Evolutionary conservation across 1,140 invertebrate genomes (phyloP).

Genomic region (Littorina saxatilis): DNA sequence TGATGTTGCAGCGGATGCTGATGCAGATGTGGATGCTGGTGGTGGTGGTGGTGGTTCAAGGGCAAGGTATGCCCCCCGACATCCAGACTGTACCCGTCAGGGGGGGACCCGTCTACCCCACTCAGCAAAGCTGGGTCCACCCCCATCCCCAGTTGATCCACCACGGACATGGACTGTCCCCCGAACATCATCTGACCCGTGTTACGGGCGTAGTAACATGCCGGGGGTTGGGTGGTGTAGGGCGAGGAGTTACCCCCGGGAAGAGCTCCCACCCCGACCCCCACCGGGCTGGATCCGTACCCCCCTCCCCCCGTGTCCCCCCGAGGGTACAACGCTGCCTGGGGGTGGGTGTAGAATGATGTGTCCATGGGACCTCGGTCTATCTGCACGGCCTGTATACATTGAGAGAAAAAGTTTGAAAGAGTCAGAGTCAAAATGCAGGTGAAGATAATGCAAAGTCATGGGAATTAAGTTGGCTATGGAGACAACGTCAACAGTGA

Average conservation of each 20-base stretch:
- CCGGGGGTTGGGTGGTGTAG: constrained; percentile 39
- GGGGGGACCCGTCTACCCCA: neutral
- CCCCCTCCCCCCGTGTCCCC: neutral
- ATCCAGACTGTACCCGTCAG: constrained; percentile 16
- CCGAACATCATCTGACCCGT: constrained; percentile 54
- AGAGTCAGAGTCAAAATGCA: too few species aligned
- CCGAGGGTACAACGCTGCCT: constrained; percentile 36
- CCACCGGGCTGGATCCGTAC: neutral
- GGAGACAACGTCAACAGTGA: too few species aligned
- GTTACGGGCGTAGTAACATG: constrained; percentile 53
- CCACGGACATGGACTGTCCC: constrained; percentile 70
- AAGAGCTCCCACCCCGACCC: neutral
- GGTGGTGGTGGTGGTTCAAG: neutral
- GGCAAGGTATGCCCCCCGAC: neutral
- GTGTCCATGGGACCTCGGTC: neutral
- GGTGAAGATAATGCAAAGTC: too few species aligned
- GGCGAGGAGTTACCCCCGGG: neutral
- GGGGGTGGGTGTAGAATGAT: constrained; percentile 43
- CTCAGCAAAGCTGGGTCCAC: constrained; percentile 29
- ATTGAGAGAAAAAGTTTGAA: too few species aligned
- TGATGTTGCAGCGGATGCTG: constrained; percentile 29
- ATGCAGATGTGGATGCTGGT: constrained; percentile 5
- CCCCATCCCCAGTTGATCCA: constrained; percentile 57
- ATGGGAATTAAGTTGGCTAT: too few species aligned
- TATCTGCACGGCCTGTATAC: too few species aligned